Evolutionary conservation across 2,113 vertebrate species (phyloP).

Genomic region (Pao palembangensis): DNA sequence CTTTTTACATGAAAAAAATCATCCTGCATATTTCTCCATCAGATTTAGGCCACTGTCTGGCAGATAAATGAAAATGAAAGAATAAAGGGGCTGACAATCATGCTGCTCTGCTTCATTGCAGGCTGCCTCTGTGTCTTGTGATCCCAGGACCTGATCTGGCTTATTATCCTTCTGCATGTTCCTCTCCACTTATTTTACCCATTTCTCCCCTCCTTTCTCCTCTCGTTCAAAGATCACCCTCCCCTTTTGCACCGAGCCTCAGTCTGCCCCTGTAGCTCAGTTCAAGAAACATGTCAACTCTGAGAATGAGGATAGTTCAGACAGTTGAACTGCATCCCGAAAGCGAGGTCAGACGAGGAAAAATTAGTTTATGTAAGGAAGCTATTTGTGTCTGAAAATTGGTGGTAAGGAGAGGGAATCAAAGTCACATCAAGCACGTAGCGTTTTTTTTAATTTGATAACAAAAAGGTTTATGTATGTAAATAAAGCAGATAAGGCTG

Average conservation of each 20-base stretch:
- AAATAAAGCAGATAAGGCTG: too few relatives aligned
- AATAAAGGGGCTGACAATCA: conserved; percentile 31
- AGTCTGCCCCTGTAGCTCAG: neutral
- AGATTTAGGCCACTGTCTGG: neutral
- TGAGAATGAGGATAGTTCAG: conserved; percentile 35
- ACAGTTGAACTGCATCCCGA: conserved; percentile 14
- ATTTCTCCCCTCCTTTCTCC: neutral
- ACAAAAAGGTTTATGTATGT: neutral
- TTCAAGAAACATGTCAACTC: conserved; percentile 49
- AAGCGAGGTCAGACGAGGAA: neutral
- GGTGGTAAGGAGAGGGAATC: neutral
- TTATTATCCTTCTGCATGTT: conserved; percentile 44
- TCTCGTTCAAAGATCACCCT: conserved; percentile 1
- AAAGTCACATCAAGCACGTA: neutral
- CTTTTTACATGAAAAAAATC: neutral
- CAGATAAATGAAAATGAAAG: conserved; percentile 17
- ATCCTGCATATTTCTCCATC: neutral
- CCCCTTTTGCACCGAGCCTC: neutral
- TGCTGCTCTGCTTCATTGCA: conserved; percentile 22
- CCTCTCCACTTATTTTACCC: too few relatives aligned
- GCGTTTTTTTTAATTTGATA: neutral
- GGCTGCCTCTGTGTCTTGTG: conserved; percentile 49
- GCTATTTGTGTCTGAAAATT: conserved; percentile 4
- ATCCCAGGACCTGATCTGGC: conserved; percentile 46
- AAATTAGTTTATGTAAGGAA: neutral